phyloP scores from a whole-genome alignment of 2,888 invertebrate genomes.

The Achlya flavicornis region DNA sequence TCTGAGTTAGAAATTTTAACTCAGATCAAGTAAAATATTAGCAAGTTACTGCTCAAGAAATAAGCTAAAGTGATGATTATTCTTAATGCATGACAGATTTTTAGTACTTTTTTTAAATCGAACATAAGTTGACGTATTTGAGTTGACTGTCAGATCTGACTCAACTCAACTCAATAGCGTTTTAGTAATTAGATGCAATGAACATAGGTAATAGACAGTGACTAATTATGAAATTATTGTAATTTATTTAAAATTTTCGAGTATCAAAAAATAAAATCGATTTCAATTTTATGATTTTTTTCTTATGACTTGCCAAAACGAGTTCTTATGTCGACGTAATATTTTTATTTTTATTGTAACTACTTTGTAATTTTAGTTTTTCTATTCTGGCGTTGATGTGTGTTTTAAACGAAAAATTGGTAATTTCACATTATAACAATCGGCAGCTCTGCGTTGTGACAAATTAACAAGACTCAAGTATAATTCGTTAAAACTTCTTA shows the following conservation, averaged over 20 bases:
- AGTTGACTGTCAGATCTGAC: slow-evolving; percentile 22
- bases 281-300: slow-evolving; percentile 33
- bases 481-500: background rate
- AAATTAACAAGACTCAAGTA: background rate
- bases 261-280: slow-evolving; percentile 18
- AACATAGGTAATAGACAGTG: slow-evolving; percentile 26
- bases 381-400: slow-evolving; percentile 23
- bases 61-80: slow-evolving; percentile 17
- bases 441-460: slow-evolving; percentile 8
- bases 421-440: background rate
- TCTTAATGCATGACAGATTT: slow-evolving; percentile 24
- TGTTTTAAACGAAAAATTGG: slow-evolving; percentile 26
- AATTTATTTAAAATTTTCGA: slow-evolving; percentile 32
- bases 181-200: slow-evolving; percentile 41
- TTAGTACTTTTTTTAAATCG: slow-evolving; percentile 17
- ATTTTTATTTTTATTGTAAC: slow-evolving; percentile 39
- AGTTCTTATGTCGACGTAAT: slow-evolving; percentile 50
- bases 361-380: slow-evolving; percentile 38
- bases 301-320: slow-evolving; percentile 62
- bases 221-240: slow-evolving; percentile 18
- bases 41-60: slow-evolving; percentile 26
- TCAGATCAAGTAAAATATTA: slow-evolving; percentile 16
- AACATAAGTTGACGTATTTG: slow-evolving; percentile 8
- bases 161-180: slow-evolving; percentile 24
- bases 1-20: slow-evolving; percentile 10